phyloP scores from a whole-genome alignment of 2,888 invertebrate genomes.

The Andrena bicolor region DNA sequence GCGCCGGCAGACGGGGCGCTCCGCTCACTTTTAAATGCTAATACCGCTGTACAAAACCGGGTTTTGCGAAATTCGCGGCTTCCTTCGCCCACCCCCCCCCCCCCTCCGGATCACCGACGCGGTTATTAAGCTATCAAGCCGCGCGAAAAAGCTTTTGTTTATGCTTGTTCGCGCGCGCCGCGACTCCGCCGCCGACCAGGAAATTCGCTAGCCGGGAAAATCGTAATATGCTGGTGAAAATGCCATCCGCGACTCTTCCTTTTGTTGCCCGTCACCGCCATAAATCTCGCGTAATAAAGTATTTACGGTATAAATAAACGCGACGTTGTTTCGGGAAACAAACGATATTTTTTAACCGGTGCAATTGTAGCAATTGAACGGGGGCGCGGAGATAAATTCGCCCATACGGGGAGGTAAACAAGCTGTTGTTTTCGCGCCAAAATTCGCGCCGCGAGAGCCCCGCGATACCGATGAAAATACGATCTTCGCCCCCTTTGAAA shows the following conservation, averaged over 20 bases:
- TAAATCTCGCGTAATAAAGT: slow-evolving; percentile 2
- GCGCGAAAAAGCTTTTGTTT: slow-evolving; percentile 58
- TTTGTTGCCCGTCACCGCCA: slow-evolving; percentile 9
- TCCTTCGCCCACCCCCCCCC: slow-evolving; percentile 34
- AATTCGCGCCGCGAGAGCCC: not conserved
- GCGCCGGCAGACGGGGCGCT: slow-evolving; percentile 81
- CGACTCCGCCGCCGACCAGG: not conserved
- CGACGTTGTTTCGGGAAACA: not conserved
- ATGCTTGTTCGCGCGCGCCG: slow-evolving; percentile 26
- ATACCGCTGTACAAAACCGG: slow-evolving; percentile 79
- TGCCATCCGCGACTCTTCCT: not conserved
- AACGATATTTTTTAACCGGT: not conserved
- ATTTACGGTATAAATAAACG: not conserved
- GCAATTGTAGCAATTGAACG: not conserved
- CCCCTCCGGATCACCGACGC: slow-evolving; percentile 42
- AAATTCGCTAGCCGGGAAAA: not conserved
- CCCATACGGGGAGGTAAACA: slow-evolving; percentile 18
- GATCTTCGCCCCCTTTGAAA: slow-evolving; percentile 5
- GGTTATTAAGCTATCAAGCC: slow-evolving; percentile 64
- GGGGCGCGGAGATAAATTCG: slow-evolving; percentile 9
- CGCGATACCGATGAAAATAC: slow-evolving; percentile 19
- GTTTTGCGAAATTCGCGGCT: slow-evolving; percentile 80
- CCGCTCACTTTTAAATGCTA: slow-evolving; percentile 82
- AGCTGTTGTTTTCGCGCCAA: not conserved
- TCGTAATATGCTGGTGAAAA: slow-evolving; percentile 4